A percentile compares a stretch with the other conserved stretches of the same genome.
Conservation (phyloP, 2,113 vertebrate genomes). For the Thomomys bottae region DNA sequence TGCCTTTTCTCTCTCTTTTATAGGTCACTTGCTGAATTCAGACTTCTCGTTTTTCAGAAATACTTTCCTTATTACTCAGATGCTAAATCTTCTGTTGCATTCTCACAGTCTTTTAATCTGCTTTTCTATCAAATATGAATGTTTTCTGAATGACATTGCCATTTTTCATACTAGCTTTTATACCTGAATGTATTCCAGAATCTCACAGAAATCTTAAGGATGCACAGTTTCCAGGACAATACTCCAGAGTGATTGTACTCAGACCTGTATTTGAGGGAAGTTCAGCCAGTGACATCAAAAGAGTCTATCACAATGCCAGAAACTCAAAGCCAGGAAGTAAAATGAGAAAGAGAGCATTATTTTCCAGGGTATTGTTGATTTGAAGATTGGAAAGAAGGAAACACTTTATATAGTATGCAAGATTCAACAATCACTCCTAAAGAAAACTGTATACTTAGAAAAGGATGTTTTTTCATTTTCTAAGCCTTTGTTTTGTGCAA, state of each 20-base stretch:
- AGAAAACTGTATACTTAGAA: neutral
- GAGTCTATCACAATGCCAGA: neutral
- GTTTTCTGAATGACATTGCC: neutral
- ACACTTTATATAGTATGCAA: neutral
- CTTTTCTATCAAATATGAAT: neutral
- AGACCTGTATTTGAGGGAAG: neutral
- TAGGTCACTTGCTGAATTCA: conserved; percentile 46
- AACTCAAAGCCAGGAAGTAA: neutral
- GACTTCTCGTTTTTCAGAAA: conserved; percentile 11
- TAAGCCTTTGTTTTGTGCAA: neutral
- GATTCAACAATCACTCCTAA: neutral
- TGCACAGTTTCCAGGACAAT: neutral
- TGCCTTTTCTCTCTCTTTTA: neutral
- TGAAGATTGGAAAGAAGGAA: neutral
- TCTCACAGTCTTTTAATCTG: neutral
- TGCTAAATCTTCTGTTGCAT: neutral
- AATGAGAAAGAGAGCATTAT: neutral
- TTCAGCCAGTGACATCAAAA: neutral
- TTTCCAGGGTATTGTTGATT: neutral
- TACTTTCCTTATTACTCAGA: neutral
- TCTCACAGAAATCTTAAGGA: neutral
- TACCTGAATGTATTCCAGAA: neutral
- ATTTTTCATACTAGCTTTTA: neutral
- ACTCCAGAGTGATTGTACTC: neutral
- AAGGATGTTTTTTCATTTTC: neutral